These are phyloP conservation scores for Hippocampus comes DNA, from an alignment of 2,113 vertebrate genomes.

Conservation along the genomic window DNA sequence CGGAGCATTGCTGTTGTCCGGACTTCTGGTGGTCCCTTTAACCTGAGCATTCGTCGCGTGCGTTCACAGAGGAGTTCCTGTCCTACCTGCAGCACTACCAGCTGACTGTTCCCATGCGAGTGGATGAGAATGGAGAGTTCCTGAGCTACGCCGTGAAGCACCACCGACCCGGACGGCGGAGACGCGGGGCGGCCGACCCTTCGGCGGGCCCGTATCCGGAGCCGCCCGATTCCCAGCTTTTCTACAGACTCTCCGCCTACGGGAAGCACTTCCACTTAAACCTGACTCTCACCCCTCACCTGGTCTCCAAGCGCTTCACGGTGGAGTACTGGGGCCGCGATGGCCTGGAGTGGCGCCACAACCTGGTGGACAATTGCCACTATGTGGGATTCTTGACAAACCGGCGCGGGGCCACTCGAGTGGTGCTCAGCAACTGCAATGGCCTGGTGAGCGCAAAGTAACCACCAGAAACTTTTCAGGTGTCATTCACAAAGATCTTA, in stretches of 20 bases:
- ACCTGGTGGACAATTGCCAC: conserved; percentile 88
- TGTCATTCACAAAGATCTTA: no score
- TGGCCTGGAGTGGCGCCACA: conserved; percentile 87
- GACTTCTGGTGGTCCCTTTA: background rate
- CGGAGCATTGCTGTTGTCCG: background rate
- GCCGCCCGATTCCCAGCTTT: conserved; percentile 82
- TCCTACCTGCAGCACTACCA: conserved; percentile 98
- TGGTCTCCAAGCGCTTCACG: conserved; percentile 94
- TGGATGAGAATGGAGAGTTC: conserved; percentile 93
- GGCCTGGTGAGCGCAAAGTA: conserved; percentile 86
- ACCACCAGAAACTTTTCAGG: background rate
- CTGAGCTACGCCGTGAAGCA: conserved; percentile 98
- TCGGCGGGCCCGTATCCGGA: conserved; percentile 60
- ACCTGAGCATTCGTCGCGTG: background rate
- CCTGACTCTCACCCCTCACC: conserved; percentile 92
- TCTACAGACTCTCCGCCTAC: conserved; percentile 97
- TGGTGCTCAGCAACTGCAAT: conserved; percentile 94
- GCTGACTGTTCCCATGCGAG: conserved; percentile 89
- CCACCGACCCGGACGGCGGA: conserved; percentile 83
- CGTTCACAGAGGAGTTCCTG: conserved; percentile 93
- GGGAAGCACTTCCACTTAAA: conserved; percentile 99
- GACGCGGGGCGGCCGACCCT: conserved; percentile 76
- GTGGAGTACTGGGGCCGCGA: conserved; percentile 96
- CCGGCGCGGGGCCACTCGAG: conserved; percentile 82
- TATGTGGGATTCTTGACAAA: conserved; percentile 90